Base-by-base conservation (phyloP, 2,888 invertebrate species). In the Mongoloraphidia duomilia region DNA sequence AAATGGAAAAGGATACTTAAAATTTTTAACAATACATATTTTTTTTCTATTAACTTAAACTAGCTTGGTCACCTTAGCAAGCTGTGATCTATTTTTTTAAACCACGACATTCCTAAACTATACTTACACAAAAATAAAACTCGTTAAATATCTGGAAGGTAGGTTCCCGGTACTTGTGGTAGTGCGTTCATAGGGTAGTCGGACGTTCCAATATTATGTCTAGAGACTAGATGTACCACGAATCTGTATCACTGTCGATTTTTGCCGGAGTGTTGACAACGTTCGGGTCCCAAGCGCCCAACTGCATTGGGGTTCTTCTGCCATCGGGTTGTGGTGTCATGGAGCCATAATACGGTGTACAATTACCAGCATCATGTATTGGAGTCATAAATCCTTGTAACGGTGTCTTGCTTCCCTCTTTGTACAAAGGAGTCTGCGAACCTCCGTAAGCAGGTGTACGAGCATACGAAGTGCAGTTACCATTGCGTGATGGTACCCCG, bases 141-240 rank as follows among this genome's bases (percentile, higher is more conserved):
- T n/a, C n/a, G n/a, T n/a, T n/a, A n/a, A n/a, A n/a, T n/a, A n/a
- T n/a, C n/a, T n/a, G n/a, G n/a, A n/a, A n/a, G n/a, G n/a, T n/a
- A n/a, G n/a, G 84, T 88, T 26, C 93, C 94, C 2, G 95, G 95
- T 10, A 95, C 94, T 69, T 92, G 92, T 8, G 95, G 95, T 10
- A 93, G 90, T 3, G 84, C 84, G 50, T 76, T 78, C 53, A 79
- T 76, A 61, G 78, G 80, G 65, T 84, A 84, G 4, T 78, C 80
- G 4, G 80, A 77, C 11, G 79, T 79, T 12, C 46, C 46, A 4
- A 41, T 40, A 39, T 46, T 41, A 34, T 46, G 46, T 33, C 9
- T 17, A 1, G 75, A 75, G n/a, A n/a, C 1, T 73, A 72, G n/a
- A 17, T 3, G 3, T 2, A 3, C 17, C 17, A 17, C 17, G 17